These are phyloP conservation scores for Lophochroa leadbeateri DNA, from an alignment of 2,113 vertebrate species.

Conservation along the genomic window DNA sequence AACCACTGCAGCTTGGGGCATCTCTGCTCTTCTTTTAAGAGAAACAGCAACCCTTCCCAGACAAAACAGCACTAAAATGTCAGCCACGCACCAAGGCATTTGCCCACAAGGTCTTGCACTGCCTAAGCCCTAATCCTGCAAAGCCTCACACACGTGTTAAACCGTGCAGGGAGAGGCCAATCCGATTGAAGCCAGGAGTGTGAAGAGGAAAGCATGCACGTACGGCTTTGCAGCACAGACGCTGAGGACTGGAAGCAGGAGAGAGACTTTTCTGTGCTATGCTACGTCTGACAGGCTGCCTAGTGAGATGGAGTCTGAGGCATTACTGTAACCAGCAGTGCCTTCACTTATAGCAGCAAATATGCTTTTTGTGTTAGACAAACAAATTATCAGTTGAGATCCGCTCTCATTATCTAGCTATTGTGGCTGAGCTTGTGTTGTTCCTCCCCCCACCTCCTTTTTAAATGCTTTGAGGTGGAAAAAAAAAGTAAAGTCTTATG, in stretches of 20 bases:
- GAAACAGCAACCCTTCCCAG: not conserved
- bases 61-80: not conserved
- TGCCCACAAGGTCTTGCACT: not conserved
- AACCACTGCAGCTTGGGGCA: not conserved
- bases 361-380: not conserved
- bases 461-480: not conserved
- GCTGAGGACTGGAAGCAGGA: not conserved
- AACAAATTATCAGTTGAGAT: conserved; percentile 10
- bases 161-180: not conserved
- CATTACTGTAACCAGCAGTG: not conserved
- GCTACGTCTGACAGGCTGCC: not conserved
- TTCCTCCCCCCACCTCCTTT: not conserved
- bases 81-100: not conserved
- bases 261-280: not conserved
- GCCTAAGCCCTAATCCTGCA: not conserved
- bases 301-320: not conserved
- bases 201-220: not conserved
- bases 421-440: not conserved
- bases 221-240: not conserved
- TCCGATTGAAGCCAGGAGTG: not conserved
- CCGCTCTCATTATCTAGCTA: not conserved
- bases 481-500: not conserved
- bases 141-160: not conserved
- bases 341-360: not conserved
- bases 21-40: conserved; percentile 11